Percentiles rank a stretch among this genome's conserved stretches.
Evolutionary conservation across 1,140 invertebrate genomes (phyloP).

Genomic region (Antheraea pernyi): DNA sequence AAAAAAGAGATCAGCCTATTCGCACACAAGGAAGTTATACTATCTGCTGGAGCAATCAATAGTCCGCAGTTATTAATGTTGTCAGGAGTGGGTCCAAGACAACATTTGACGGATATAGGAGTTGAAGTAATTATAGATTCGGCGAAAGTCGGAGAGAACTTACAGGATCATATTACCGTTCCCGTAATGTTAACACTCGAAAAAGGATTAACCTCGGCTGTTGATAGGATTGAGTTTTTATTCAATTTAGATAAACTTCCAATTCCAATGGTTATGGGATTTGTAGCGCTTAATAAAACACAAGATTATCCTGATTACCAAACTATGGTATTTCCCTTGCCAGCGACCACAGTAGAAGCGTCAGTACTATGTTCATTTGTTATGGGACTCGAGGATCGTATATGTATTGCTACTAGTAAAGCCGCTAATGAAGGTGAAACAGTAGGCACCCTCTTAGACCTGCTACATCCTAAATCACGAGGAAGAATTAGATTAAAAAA

Average conservation of each 20-base stretch:
- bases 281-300: conserved; percentile 81
- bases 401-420: conserved; percentile 21
- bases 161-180: conserved; percentile 79
- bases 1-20: conserved; percentile 43
- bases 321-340: conserved; percentile 35
- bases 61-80: no score
- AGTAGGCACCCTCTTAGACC: no score
- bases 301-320: conserved; percentile 47
- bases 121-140: conserved; percentile 61
- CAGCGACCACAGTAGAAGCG: conserved; percentile 76
- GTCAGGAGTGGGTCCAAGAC: no score
- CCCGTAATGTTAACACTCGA: conserved; percentile 52
- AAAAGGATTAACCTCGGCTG: conserved; percentile 81
- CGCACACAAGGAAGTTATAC: neutral
- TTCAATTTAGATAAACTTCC: conserved; percentile 86
- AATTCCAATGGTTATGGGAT: conserved; percentile 85
- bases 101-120: no score
- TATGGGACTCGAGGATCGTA: conserved; percentile 82
- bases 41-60: no score
- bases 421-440: no score
- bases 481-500: no score
- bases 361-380: conserved; percentile 84
- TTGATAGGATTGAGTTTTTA: conserved; percentile 65
- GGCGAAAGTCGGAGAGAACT: conserved; percentile 79
- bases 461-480: no score